These are phyloP conservation scores for Campaea margaritaria DNA, from an alignment of 2,888 invertebrate species.

Conservation along the genomic window DNA sequence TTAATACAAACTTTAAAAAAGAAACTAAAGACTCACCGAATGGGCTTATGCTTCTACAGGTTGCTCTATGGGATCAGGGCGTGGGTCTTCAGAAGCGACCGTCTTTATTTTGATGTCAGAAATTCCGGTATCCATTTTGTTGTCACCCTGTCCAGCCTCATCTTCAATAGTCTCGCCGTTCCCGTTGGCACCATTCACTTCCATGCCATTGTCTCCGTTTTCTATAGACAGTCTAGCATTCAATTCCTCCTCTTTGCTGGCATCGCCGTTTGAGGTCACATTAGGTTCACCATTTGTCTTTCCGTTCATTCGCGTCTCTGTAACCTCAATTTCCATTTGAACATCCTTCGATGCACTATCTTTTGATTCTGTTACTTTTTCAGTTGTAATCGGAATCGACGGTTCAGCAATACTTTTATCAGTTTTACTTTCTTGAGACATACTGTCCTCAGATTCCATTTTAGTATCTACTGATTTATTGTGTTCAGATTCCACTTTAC, in stretches of 20 bases:
- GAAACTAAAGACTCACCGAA: slow-evolving; percentile 59
- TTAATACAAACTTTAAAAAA: background rate
- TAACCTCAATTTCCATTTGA: slow-evolving; percentile 50
- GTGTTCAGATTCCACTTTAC: slow-evolving; percentile 1
- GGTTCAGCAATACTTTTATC: slow-evolving; percentile 39
- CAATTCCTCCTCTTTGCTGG: slow-evolving; percentile 66
- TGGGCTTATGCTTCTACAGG: slow-evolving; percentile 81
- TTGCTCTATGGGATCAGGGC: slow-evolving; percentile 76
- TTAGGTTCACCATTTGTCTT: slow-evolving; percentile 66
- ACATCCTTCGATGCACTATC: slow-evolving; percentile 43
- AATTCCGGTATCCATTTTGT: slow-evolving; percentile 60
- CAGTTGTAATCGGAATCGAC: slow-evolving; percentile 29
- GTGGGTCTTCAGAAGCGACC: slow-evolving; percentile 78
- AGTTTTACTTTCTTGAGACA: slow-evolving; percentile 42
- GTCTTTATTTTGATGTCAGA: slow-evolving; percentile 85
- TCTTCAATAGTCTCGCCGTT: slow-evolving; percentile 56
- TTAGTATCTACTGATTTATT: slow-evolving; percentile 22
- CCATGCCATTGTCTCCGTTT: slow-evolving; percentile 70
- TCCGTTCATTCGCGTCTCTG: slow-evolving; percentile 70
- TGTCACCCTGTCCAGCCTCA: slow-evolving; percentile 73
- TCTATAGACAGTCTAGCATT: slow-evolving; percentile 70
- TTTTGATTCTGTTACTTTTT: slow-evolving; percentile 32
- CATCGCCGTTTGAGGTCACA: slow-evolving; percentile 66
- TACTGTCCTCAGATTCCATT: slow-evolving; percentile 33
- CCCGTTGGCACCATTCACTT: slow-evolving; percentile 61